Base-by-base conservation (phyloP, 2,888 invertebrate species). In the Plusia festucae region DNA sequence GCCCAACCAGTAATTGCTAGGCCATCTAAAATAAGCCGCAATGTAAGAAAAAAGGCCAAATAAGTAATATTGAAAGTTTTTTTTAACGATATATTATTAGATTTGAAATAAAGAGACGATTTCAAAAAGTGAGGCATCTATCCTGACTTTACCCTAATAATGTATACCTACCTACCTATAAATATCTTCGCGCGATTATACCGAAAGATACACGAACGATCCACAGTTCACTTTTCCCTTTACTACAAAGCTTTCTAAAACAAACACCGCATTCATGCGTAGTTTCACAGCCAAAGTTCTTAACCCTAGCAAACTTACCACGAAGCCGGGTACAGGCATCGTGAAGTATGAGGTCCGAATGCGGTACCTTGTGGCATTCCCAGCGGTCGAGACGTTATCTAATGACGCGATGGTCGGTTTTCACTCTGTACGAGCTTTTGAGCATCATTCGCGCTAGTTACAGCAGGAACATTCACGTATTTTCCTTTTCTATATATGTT, bases 221-320 rank as follows among this genome's bases (percentile, higher is more conserved):
- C 53, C 56, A 71, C 53, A 71, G 60, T 51, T 76, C 58, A 65
- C 63, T 61, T 59, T 76, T 60, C 34, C 61, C 11, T 44, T 13
- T 53, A 16, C 53, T 27, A 49, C 20, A 61, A 57, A 57, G 60
- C 70, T 73, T 74, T 74, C 78, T 64, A 73, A 71, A 66, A 52
- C 65, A 22, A 65, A 76, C 54, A 30, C 16, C 20, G 63, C 54
- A 58, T 6, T 34, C 34, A 70, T 46, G 71, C 65, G 61, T 60
- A 71, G 73, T 73, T 76, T 73, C 77, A 44, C 59, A 60, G 76
- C 20, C 72, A 73, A 16, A 76, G 77, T 60, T 78, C 74, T 22
- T 69, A 63, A 64, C 70, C 61, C 70, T 73, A 65, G 53, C 61
- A 61, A 73, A 73, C 59, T 59, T 46, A 54, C 58, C 67, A 62